These are phyloP conservation scores for Endomychus coccineus DNA, from an alignment of 2,888 invertebrate genomes.

Conservation along the genomic window DNA sequence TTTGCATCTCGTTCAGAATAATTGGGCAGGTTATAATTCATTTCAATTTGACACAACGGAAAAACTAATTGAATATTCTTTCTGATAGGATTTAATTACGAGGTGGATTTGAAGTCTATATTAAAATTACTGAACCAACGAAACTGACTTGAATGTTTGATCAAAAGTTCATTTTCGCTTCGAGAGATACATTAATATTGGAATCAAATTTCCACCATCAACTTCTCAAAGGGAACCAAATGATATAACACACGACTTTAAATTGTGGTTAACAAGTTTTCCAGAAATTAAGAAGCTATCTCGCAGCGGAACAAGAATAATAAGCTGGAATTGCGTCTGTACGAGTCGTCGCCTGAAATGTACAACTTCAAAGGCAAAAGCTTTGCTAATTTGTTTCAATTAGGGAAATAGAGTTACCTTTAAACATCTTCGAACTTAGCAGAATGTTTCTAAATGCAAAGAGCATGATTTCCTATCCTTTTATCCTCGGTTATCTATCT, in stretches of 20 bases:
- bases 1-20: no score
- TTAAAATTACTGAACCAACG: no score
- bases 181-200: no score
- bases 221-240: constrained; percentile 33
- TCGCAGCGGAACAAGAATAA: constrained; percentile 39
- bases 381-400: constrained; percentile 40
- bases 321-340: constrained; percentile 32
- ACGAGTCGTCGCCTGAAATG: constrained; percentile 29
- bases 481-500: no score
- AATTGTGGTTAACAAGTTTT: constrained; percentile 43
- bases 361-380: constrained; percentile 38
- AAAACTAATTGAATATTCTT: no score
- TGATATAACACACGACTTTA: constrained; percentile 41
- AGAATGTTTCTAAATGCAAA: constrained; percentile 19
- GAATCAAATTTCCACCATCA: no score
- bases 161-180: no score
- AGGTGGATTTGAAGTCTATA: no score
- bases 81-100: no score
- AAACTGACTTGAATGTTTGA: no score
- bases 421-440: constrained; percentile 29
- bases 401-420: constrained; percentile 40
- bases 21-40: no score
- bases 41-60: no score
- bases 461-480: constrained; percentile 13
- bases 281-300: constrained; percentile 40